A percentile compares a stretch with the other conserved stretches of the same genome.
phyloP scores from a whole-genome alignment of 2,797 vertebrate genomes.

The Muscicapa comitata region DNA sequence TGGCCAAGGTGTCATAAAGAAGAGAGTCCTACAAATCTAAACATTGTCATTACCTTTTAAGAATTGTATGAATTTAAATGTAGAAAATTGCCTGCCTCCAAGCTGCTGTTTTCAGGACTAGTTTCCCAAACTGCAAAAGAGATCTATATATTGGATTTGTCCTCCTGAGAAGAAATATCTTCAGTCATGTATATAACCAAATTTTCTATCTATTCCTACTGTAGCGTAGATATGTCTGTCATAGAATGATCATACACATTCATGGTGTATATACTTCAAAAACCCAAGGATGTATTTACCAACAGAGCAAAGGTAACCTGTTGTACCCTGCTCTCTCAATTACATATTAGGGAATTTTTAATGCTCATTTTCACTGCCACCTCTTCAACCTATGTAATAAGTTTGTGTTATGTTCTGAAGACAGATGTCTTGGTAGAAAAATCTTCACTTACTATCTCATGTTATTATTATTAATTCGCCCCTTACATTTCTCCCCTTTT shows the following conservation, averaged over 20 bases:
- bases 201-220: neutral
- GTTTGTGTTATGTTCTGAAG: neutral
- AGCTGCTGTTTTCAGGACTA: neutral
- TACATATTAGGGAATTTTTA: neutral
- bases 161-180: neutral
- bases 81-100: neutral
- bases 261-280: neutral
- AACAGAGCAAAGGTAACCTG: neutral
- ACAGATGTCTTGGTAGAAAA: neutral
- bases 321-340: neutral
- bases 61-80: neutral
- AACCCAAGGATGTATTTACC: neutral
- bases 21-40: neutral
- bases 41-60: neutral
- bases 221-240: neutral
- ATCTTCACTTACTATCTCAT: fast-evolving
- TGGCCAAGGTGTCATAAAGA: neutral
- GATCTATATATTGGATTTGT: neutral
- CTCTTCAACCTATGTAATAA: neutral
- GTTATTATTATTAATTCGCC: neutral
- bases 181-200: neutral
- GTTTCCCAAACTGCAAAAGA: neutral
- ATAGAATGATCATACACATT: fast-evolving
- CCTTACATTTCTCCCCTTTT: neutral
- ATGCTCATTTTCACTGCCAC: neutral